phyloP scores from a whole-genome alignment of 2,888 invertebrate genomes.

The Orthosia gracilis region DNA sequence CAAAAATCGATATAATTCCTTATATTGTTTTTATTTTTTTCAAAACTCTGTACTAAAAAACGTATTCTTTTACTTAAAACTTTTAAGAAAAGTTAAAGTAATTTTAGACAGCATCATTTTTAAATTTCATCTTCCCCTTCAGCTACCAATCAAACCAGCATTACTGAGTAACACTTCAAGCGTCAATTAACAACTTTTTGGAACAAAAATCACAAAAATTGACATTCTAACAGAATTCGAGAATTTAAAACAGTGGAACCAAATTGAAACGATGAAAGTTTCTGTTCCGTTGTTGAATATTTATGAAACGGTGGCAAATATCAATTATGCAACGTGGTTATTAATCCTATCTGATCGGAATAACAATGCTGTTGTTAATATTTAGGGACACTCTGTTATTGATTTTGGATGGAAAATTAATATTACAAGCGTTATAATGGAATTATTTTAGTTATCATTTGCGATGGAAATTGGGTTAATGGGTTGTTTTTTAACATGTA shows the following conservation, averaged over 20 bases:
- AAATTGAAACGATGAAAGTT: conserved; percentile 77
- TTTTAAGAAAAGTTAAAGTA: not conserved
- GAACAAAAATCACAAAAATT: conserved; percentile 43
- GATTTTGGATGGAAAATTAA: conserved; percentile 67
- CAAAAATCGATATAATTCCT: too few relatives aligned
- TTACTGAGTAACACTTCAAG: conserved; percentile 34
- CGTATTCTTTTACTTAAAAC: too few relatives aligned
- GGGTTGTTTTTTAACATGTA: conserved; percentile 8
- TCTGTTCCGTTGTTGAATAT: conserved; percentile 80
- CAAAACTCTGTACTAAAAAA: not conserved
- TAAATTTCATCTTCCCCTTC: not conserved
- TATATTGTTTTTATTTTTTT: not conserved
- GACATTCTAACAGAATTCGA: conserved; percentile 55
- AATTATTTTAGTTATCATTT: conserved; percentile 51
- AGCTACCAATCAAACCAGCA: conserved; percentile 32
- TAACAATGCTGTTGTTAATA: conserved; percentile 74
- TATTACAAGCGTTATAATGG: conserved; percentile 46
- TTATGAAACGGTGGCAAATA: conserved; percentile 84
- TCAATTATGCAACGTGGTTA: conserved; percentile 78
- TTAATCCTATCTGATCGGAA: conserved; percentile 80
- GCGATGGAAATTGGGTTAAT: conserved; percentile 20
- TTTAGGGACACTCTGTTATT: conserved; percentile 70
- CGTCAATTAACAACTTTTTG: conserved; percentile 52
- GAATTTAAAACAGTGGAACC: conserved; percentile 61
- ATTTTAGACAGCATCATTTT: not conserved